Base-by-base conservation (phyloP, 2,797 vertebrate species). In the Sebastolobus altivelis region DNA sequence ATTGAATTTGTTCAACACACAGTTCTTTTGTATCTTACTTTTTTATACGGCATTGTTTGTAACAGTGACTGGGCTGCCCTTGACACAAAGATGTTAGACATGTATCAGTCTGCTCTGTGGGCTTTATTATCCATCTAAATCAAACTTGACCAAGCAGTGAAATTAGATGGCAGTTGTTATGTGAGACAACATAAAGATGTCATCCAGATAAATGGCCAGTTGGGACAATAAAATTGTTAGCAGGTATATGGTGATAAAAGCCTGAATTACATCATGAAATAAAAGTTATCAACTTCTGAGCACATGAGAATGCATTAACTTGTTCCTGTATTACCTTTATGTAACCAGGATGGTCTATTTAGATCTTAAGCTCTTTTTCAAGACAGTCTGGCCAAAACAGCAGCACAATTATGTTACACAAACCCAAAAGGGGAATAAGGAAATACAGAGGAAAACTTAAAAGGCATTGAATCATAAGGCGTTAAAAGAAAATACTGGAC, bases 51-150 rank as follows among this genome's bases (percentile, higher is more conserved):
- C n/a, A 18, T 18, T 65, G 25, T 54, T 7, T 2, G 2, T 27
- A 37, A 31, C 60, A 49, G 22, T 58, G 13, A 65, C 27, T n/a
- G 12, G 1, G 18, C 5, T 66, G 55, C 54, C 59, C 29, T 76
- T 62, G 31, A 35, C 27, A 52, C 29, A 18, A 54, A n/a, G 6
- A 27, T 54, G 65, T 43, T 2, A 4, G 54, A 56, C 20, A 4
- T 59, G 77, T 59, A 59, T 63, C 62, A 9, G 46, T 72, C 38
- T 27, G 60, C 20, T 72, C 35, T 18, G 18, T 13, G 27, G 3
- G 27, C 63, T 89, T 89, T 85, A 90, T 77, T 76, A 76, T 85
- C 33, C 29, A 10, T 20, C 38, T 88, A 81, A 84, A 89, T 91
- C 75, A 89, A 82, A 82, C 40, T 5, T 55, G 70, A 78, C 80